Conservation (phyloP, 2,113 vertebrate genomes). For the Elanoides forficatus region DNA sequence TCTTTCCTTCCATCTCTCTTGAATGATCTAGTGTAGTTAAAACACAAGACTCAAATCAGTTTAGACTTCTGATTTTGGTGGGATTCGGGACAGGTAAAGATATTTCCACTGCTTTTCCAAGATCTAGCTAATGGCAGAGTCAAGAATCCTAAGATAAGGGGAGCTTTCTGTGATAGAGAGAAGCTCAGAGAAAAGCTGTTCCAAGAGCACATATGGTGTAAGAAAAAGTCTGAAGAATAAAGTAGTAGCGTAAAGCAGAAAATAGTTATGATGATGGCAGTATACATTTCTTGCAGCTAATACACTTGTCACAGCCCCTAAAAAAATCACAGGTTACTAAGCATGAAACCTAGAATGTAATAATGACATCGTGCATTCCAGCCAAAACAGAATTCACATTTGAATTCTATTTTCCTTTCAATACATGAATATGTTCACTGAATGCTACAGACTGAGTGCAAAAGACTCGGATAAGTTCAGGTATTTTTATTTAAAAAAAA, state of each 20-base stretch:
- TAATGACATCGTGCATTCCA: background rate
- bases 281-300: conserved; percentile 9
- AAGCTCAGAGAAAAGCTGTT: background rate
- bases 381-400: background rate
- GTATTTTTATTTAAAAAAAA: background rate
- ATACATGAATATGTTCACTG: background rate
- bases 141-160: background rate
- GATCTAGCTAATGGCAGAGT: background rate
- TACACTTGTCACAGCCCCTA: conserved; percentile 28
- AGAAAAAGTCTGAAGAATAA: background rate
- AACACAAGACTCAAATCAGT: background rate
- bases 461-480: background rate
- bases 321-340: conserved; percentile 39
- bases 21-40: background rate
- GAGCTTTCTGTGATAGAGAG: background rate
- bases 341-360: conserved; percentile 15
- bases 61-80: background rate
- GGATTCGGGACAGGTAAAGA: background rate
- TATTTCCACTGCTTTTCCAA: background rate
- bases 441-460: background rate
- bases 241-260: background rate
- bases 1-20: background rate
- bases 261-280: background rate
- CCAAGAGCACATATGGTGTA: background rate
- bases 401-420: conserved; percentile 49